Percentiles rank a stretch among this genome's conserved stretches.
Evolutionary conservation across 2,797 vertebrate species (phyloP).

Genomic region (Typhlichthys eigenmanni): DNA sequence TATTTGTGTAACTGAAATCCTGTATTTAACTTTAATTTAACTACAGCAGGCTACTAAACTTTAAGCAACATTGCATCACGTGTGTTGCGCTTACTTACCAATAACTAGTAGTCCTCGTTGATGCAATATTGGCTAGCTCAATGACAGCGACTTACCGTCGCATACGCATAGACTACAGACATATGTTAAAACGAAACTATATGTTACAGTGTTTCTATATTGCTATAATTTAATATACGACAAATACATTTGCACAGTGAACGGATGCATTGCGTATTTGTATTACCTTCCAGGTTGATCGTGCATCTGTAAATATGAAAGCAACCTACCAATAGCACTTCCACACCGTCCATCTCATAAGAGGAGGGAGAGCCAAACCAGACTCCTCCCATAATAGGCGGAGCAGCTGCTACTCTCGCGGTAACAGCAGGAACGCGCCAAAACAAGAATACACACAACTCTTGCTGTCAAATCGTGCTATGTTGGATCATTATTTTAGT

Average conservation of each 20-base stretch:
- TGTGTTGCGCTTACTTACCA: slow-evolving; percentile 17
- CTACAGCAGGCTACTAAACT: no score
- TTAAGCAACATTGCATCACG: no score
- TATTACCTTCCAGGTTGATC: background rate
- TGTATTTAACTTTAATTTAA: no score
- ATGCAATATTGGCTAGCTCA: background rate
- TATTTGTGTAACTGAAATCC: background rate
- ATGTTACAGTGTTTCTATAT: background rate
- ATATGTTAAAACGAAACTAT: background rate
- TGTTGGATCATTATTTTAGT: background rate
- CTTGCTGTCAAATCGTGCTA: background rate
- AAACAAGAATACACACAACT: slow-evolving; percentile 63
- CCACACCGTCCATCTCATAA: background rate
- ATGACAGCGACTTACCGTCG: no score
- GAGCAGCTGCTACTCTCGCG: slow-evolving; percentile 54
- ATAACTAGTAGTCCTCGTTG: background rate
- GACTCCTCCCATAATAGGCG: background rate
- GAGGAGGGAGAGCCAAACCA: background rate
- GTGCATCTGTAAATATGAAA: slow-evolving; percentile 23
- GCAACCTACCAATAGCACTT: background rate
- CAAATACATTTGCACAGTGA: background rate
- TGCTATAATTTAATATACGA: background rate
- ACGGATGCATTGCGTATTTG: background rate
- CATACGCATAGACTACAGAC: no score
- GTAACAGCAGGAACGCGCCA: slow-evolving; percentile 63